Evolutionary conservation across 2,113 vertebrate species (phyloP).

Genomic region (Apus apus): DNA sequence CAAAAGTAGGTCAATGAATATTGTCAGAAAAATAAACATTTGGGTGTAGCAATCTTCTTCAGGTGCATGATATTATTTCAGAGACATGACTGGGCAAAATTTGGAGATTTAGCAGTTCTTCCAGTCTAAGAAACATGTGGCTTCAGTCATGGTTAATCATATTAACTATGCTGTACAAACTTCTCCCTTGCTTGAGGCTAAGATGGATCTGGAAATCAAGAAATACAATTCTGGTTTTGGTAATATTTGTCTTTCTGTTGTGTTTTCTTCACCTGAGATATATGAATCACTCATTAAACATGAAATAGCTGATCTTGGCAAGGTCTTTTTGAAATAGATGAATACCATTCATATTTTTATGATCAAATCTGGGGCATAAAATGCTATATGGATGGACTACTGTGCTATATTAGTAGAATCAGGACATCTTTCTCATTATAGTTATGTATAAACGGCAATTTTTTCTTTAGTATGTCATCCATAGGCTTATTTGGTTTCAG

Average conservation of each 20-base stretch:
- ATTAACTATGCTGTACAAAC: background rate
- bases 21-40: background rate
- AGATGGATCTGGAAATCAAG: constrained; percentile 1
- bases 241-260: background rate
- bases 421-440: background rate
- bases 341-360: background rate
- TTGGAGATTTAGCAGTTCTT: constrained; percentile 10
- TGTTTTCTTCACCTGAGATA: background rate
- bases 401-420: background rate
- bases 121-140: background rate
- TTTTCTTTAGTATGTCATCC: background rate
- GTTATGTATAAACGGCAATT: background rate
- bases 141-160: background rate
- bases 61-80: background rate
- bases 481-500: background rate
- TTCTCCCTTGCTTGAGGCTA: constrained; percentile 43
- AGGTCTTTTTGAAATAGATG: background rate
- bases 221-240: background rate
- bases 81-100: constrained; percentile 20
- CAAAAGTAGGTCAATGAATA: background rate
- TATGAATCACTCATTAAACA: background rate
- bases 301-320: background rate
- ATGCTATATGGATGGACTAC: background rate
- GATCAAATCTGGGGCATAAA: background rate
- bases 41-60: constrained; percentile 14